Base-by-base conservation (phyloP, 2,888 invertebrate species). In the Drosophila pullipes region DNA sequence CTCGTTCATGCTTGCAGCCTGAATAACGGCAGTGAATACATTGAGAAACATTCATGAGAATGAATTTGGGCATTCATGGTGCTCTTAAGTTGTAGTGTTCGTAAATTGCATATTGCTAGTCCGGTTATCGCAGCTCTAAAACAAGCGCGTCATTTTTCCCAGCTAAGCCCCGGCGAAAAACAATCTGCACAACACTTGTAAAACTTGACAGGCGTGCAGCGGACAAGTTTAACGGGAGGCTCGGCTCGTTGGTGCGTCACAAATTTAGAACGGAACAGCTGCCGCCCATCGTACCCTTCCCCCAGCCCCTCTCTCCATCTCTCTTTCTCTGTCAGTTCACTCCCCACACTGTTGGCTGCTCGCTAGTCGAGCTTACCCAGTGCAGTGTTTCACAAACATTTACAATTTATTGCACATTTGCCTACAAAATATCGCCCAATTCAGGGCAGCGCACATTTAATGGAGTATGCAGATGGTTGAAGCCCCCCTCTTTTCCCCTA, bases 391-490 rank as follows among this genome's bases (percentile, higher is more conserved):
- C 71, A 74, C 90, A 86, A 89, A 84, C 91, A 90, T 91, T 91
- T 88, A 88, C 91, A 88, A 88, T 88, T 88, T 88, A 88, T 88
- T 88, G 91, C 87, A 90, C 91, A 88, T 88, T 88, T 88, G 90
- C 87, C 87, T 88, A 83, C 90, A 82, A 88, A 88, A 91, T 88
- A 88, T 88, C 87, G 79, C 88, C 91, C 87, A 85, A 87, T 87
- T 87, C 76, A 64, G 78, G 71, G 76, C 85, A 74, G 69, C 57
- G 69, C 55, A 69, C 78, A 76, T 79, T 78, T 91, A 79, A 90
- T 85, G 83, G 89, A 79, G 90, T 74, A 74, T 78, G 86, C 78
- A 74, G 80, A 72, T 74, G 79, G 75, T 63, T 35, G 55, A 16
- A 16, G 13, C 22, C 31, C n/a, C 1, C 10, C 52, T 4, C 30